Conservation (phyloP, 2,888 invertebrate genomes). For the Smittia aterrima region DNA sequence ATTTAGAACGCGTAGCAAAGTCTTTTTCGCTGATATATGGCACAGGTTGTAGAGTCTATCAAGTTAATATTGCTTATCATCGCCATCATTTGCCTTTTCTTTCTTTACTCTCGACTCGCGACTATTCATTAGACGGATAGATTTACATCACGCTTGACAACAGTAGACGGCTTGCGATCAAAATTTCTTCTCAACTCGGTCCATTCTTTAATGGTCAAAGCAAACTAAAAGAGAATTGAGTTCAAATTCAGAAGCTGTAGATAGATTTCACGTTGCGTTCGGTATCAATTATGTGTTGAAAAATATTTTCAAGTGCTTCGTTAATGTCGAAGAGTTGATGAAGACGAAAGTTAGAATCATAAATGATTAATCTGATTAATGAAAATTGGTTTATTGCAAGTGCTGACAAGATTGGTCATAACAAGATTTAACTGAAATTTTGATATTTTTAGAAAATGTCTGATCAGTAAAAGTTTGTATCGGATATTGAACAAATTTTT, state of each 20-base stretch:
- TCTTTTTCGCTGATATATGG: constrained; percentile 5
- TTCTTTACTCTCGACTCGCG: constrained; percentile 1
- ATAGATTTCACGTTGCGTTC: too few relatives aligned
- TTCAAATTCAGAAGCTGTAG: too few relatives aligned
- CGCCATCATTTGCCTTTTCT: constrained; percentile 17
- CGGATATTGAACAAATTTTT: background rate
- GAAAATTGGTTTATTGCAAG: too few relatives aligned
- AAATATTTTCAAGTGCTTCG: too few relatives aligned
- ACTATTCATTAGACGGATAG: background rate
- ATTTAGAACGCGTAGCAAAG: background rate
- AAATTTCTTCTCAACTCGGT: constrained; percentile 19
- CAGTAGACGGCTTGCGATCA: constrained; percentile 21
- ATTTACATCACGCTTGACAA: constrained; percentile 7
- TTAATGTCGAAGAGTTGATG: too few relatives aligned
- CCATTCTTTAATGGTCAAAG: background rate
- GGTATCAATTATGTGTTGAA: too few relatives aligned
- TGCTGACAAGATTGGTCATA: too few relatives aligned
- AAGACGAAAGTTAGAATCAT: too few relatives aligned
- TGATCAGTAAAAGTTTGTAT: background rate
- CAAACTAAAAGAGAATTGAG: too few relatives aligned
- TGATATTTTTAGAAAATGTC: background rate
- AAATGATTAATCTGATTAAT: too few relatives aligned
- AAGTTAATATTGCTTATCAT: constrained; percentile 7
- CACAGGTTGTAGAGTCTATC: constrained; percentile 17
- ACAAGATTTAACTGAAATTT: too few relatives aligned